Conservation (phyloP, 1,140 invertebrate species). For the Propsilocerus akamusi region DNA sequence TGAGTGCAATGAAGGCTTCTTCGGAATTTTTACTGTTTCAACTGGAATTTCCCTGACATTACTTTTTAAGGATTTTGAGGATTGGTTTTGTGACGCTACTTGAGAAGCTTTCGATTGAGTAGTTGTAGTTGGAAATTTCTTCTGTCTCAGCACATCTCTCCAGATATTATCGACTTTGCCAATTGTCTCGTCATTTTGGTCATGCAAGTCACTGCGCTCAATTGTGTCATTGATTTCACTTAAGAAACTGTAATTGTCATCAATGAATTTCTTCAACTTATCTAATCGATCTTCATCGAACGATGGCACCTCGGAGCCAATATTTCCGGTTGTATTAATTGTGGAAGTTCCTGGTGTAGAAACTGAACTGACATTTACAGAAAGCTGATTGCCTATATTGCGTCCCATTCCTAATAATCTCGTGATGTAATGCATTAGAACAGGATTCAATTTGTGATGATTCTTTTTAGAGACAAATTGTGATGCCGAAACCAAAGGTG, state of each 20-base stretch:
- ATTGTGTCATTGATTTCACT: slow-evolving; percentile 16
- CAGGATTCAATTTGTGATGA: not conserved
- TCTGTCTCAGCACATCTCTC: not conserved
- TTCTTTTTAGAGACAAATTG: not conserved
- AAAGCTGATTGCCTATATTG: slow-evolving; percentile 11
- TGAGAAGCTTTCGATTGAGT: not conserved
- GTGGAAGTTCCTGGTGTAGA: slow-evolving; percentile 15
- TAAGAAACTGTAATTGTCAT: slow-evolving; percentile 19
- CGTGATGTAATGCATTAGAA: slow-evolving; percentile 14
- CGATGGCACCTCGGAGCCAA: not conserved
- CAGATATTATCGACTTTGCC: not conserved
- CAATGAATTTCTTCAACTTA: slow-evolving; percentile 15
- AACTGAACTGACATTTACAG: slow-evolving; percentile 13
- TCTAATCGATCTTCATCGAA: slow-evolving; percentile 10
- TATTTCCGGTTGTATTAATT: slow-evolving; percentile 14
- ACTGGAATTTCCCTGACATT: not conserved
- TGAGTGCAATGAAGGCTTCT: not conserved
- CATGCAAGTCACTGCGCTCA: not conserved
- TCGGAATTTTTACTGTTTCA: not conserved
- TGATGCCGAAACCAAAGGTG: too few species aligned
- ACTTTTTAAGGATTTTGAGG: not conserved
- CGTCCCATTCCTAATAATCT: slow-evolving; percentile 17
- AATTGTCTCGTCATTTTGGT: not conserved
- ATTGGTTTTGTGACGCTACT: too few species aligned
- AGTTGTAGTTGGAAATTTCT: not conserved